These are phyloP conservation scores for Imbricaverruca yamaguchii DNA, from an alignment of 2,888 invertebrate genomes.

Conservation along the genomic window DNA sequence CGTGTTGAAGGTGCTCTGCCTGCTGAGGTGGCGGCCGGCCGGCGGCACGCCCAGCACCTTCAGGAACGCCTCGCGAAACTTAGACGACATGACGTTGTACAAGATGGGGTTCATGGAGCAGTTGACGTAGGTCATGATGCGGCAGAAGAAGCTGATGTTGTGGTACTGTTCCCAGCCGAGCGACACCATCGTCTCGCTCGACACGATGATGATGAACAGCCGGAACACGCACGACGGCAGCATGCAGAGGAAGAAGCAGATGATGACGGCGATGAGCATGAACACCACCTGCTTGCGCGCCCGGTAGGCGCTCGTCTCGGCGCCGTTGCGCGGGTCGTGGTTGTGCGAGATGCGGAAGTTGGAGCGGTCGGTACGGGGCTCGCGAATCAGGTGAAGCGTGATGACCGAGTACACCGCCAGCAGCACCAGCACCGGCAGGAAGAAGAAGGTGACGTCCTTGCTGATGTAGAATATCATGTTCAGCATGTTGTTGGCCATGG, in stretches of 20 bases:
- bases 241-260: conserved; percentile 83
- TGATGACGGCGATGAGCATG: conserved; percentile 81
- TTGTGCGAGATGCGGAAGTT: conserved; percentile 1
- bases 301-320: conserved; percentile 19
- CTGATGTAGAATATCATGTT: conserved; percentile 69
- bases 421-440: conserved; percentile 70
- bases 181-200: conserved; percentile 48
- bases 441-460: conserved; percentile 58
- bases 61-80: conserved; percentile 60
- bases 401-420: conserved; percentile 76
- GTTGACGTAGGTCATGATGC: conserved; percentile 81
- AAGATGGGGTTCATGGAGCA: conserved; percentile 85
- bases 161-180: conserved; percentile 74
- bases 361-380: conserved; percentile 36
- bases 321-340: neutral
- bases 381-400: conserved; percentile 73
- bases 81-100: conserved; percentile 85
- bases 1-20: conserved; percentile 31
- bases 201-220: conserved; percentile 74
- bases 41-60: conserved; percentile 40
- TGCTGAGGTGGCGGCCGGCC: conserved; percentile 28
- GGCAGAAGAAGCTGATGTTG: conserved; percentile 72
- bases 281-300: conserved; percentile 61
- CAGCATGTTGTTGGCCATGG: conserved; percentile 69
- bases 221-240: conserved; percentile 81